Evolutionary conservation across 64 coral and sea anemone genomes (phyloP), one percentile per base, ranked within the genome.

Genomic region (Montipora efflorescens): DNA sequence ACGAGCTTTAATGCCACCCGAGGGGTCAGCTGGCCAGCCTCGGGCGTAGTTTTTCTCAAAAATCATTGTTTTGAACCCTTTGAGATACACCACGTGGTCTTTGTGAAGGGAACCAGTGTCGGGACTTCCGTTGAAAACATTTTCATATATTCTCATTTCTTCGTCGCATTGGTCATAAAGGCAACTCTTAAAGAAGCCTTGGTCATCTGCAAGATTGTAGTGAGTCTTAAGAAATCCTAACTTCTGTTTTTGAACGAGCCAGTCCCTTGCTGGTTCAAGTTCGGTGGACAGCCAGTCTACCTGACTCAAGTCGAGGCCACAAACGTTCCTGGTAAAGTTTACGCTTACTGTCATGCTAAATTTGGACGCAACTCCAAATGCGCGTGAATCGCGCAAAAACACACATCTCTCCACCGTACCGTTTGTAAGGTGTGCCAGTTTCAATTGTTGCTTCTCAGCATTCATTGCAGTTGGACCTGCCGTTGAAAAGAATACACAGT

Each of bases 51-150:
- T 90, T 10, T 47, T 45, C 18, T 5, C 7, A 18, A 79, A 55
- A 20, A 16, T 5, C 76, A 67, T 80, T 3, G 8, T 0, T 5
- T 90, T 18, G 25, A 90, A 90, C n/a, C 88, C 88, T 90, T 90
- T 90, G 8, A 90, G 77, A 12, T 90, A 90, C 59, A 90, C 49
- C 7, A 44, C 88, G 77, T 90, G 88, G 76, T 90, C 88, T 64
- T 48, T 59, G 3, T 80, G n/a, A 5, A 0, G 53, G 16, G 67
- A 48, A 8, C 22, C 52, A 10, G 55, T 79, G 28, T 87, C 75
- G 75, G 88, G 88, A 69, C 88, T 90, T 43, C 76, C 88, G 43
- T 90, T 90, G 59, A 90, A 90, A 62, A 90, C 16, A 12, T 90
- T 90, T 49, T 90, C 1, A 15, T 1, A 0, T 47, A 90, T 90